Evolutionary conservation across 1,140 invertebrate species (phyloP), one percentile per base, ranked within the genome.

Genomic region (Drosophila sproati): DNA sequence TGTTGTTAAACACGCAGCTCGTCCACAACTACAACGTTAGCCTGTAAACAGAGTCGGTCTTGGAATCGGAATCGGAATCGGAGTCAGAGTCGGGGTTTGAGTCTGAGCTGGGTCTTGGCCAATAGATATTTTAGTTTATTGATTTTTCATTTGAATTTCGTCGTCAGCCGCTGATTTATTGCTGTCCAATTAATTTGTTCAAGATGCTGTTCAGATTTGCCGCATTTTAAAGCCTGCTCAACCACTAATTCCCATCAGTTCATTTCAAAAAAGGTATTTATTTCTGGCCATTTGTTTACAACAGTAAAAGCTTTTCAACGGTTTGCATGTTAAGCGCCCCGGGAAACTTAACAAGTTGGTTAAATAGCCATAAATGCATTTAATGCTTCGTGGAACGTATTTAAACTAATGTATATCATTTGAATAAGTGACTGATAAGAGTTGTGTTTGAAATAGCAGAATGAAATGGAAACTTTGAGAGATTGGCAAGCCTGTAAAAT

Each of bases 121-220:
- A 78, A 88, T 88, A 88, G 85, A 88, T 70, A 81, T 85, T 88
- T 80, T 66, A 69, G 80, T 78, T 81, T 89, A 89, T 89, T 89
- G 85, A 89, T 89, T 89, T 89, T 89, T 89, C 85, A 89, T 85
- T 89, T 77, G 86, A 89, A 89, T 85, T 89, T 89, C 81, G 86
- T 88, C 85, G 81, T 85, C 77, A 81, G 80, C 64, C 67, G 64
- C 71, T 89, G 85, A 89, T 89, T 89, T 89, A 89, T 89, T 78
- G 72, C 81, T 79, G 81, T 89, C 75, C 80, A 89, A 80, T 89
- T 89, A 89, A 89, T 89, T 89, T 89, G 85, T 89, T 85, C 68
- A 74, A 88, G 85, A 88, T 88, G 77, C 77, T 88, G 83, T 83
- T 82, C 77, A 83, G 83, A 88, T 73, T 78, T 51, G 50, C 59